phyloP scores from a whole-genome alignment of 1,140 invertebrate species.

The Diplogasteroides magnus region DNA sequence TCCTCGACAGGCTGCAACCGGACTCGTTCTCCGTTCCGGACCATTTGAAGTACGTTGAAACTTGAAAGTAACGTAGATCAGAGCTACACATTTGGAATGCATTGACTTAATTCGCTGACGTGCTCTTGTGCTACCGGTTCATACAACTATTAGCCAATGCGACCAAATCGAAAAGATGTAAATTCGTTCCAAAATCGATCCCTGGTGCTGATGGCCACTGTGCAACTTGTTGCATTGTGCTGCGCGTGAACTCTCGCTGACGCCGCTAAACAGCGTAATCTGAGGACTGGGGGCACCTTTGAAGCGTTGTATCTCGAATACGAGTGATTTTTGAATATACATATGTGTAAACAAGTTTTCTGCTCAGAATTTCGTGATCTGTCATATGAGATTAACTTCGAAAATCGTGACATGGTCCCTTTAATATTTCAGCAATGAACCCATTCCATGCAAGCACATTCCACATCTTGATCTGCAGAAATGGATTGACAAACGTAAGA shows the following conservation, averaged over 20 bases:
- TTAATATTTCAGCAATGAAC: slow-evolving; percentile 38
- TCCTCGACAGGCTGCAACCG: slow-evolving; percentile 40
- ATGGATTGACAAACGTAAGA: slow-evolving; percentile 22
- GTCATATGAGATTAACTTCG: too few species aligned
- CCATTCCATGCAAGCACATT: slow-evolving; percentile 43
- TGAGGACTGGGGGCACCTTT: too few species aligned
- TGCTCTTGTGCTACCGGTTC: not conserved
- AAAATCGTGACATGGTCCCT: not conserved
- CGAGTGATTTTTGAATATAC: too few species aligned
- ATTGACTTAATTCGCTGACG: not conserved
- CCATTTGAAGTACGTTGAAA: slow-evolving; percentile 38
- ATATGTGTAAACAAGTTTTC: not conserved
- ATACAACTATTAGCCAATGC: not conserved
- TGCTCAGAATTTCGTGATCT: not conserved
- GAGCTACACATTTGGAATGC: not conserved
- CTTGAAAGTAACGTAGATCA: slow-evolving; percentile 2
- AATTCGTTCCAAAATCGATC: not conserved
- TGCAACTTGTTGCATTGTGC: too few species aligned
- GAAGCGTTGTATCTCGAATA: too few species aligned
- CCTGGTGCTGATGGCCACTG: not conserved
- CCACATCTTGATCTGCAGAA: slow-evolving; percentile 33
- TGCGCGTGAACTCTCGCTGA: too few species aligned
- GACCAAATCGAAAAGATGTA: not conserved
- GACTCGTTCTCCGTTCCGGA: slow-evolving; percentile 49
- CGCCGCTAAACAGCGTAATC: too few species aligned